Evolutionary conservation across 2,888 invertebrate genomes (phyloP), one percentile per base, ranked within the genome.

Genomic region (Microdon myrmicae): DNA sequence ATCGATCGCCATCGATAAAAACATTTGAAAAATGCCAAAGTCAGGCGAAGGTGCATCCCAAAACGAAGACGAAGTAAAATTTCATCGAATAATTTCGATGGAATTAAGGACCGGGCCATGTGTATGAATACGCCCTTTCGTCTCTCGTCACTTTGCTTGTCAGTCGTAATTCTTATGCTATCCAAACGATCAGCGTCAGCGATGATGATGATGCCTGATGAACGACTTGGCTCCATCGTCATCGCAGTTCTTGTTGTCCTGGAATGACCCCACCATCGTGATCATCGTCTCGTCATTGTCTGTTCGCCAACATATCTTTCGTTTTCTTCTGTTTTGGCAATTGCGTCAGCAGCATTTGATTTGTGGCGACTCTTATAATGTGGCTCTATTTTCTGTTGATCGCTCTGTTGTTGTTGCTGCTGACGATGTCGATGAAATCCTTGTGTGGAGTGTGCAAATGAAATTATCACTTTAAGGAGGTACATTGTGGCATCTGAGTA

Each of bases 161-260:
- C 19, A 29, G 48, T 55, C 60, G 55, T 49, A 61, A 61, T 39
- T 61, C 61, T 56, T 51, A 22, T 49, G 51, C 58, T 64, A 64
- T 64, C 64, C 43, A 51, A 32, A 41, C 56, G 64, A 64, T 64
- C 64, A 38, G 64, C 64, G 64, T 47, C 58, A 58, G 58, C 58
- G 43, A n/a, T 58, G 58, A 64, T 64, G 64, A 64, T 64, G 58
- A 64, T 64, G 58, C 58, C 64, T 64, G 64, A 64, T 64, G 58
- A 51, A 64, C 51, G 64, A 64, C 51, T 31, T 58, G 64, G 56
- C 41, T n/a, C 49, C 43, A 26, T 49, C 49, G 49, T 39, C 38
- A 28, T 45, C 12, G 8, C 16, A 10, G 26, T 34, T 35, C 19
- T 44, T 22, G 9, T 20, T 31, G n/a, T n/a, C n/a, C n/a, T n/a